phyloP scores from a whole-genome alignment of 2,113 vertebrate species.

The Nothobranchius furzeri region DNA sequence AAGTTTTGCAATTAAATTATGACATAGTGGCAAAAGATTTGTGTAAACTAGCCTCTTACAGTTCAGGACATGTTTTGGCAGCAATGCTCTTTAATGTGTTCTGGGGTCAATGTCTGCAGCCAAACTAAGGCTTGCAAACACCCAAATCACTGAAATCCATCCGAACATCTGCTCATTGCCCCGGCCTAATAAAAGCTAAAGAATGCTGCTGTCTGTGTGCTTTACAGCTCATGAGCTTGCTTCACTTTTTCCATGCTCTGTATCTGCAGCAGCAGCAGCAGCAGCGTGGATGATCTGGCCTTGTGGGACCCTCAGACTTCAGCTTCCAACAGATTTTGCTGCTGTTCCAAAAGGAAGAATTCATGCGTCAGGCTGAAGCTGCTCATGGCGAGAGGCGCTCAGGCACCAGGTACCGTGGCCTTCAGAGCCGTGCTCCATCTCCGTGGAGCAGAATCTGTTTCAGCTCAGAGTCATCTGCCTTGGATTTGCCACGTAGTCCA shows the following conservation, averaged over 20 bases:
- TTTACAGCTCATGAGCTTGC: constrained; percentile 60
- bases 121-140: constrained; percentile 12
- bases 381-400: background rate
- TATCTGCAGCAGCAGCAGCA: constrained; percentile 48
- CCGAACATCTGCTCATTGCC: constrained; percentile 63
- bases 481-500: constrained; percentile 62
- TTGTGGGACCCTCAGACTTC: constrained; percentile 18
- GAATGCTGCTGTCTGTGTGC: constrained; percentile 59
- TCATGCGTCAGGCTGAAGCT: constrained; percentile 14
- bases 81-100: constrained; percentile 2
- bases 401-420: constrained; percentile 18
- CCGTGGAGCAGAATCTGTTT: constrained; percentile 41
- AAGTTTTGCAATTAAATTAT: constrained; percentile 2
- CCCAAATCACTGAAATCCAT: constrained; percentile 30
- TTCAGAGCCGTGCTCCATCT: constrained; percentile 22
- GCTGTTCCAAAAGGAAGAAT: constrained; percentile 33
- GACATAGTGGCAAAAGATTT: constrained; percentile 22
- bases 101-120: constrained; percentile 30
- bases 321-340: constrained; percentile 17
- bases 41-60: background rate
- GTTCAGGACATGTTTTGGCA: background rate
- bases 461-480: constrained; percentile 59
- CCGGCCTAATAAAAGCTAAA: constrained; percentile 66
- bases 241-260: constrained; percentile 72
- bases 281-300: constrained; percentile 34